phyloP scores from a whole-genome alignment of 2,797 vertebrate species.

The Aulostomus chinensis region DNA sequence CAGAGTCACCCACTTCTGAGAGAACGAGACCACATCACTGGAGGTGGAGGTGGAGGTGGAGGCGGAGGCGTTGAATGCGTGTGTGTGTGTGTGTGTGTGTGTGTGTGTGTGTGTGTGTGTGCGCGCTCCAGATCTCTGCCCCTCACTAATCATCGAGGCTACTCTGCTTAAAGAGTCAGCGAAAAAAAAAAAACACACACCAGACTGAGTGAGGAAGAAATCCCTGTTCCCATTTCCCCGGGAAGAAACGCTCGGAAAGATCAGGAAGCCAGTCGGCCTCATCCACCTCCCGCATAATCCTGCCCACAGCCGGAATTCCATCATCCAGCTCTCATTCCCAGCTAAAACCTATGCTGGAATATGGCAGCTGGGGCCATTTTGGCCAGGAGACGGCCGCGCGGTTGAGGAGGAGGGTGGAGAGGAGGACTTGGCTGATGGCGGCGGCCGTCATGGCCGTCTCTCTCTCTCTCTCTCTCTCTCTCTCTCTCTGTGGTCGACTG shows the following conservation, averaged over 20 bases:
- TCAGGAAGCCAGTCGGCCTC: constrained; percentile 64
- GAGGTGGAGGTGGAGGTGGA: background rate
- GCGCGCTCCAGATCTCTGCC: constrained; percentile 29
- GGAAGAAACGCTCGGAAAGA: constrained; percentile 59
- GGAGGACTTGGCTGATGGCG: constrained; percentile 59
- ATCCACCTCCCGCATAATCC: constrained; percentile 60
- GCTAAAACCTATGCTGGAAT: constrained; percentile 61
- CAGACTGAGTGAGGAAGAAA: constrained; percentile 39
- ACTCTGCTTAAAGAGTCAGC: constrained; percentile 43
- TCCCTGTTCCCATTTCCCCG: constrained; percentile 58
- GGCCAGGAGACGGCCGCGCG: constrained; percentile 47
- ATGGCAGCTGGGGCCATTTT: constrained; percentile 62
- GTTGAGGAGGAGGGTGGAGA: constrained; percentile 46
- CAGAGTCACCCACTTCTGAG: constrained; percentile 37
- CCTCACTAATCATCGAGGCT: constrained; percentile 55
- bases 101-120: too few species aligned
- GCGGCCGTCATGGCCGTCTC: constrained; percentile 50
- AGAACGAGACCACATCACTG: constrained; percentile 53
- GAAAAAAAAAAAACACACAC: constrained; percentile 17
- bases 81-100: background rate
- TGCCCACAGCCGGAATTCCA: constrained; percentile 68
- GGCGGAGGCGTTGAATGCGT: background rate
- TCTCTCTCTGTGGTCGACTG: constrained; percentile 57
- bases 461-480: too few species aligned
- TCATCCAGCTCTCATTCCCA: constrained; percentile 65